Evolutionary conservation across 1,140 invertebrate species (phyloP).

Genomic region (Daktulosphaira vitifoliae): DNA sequence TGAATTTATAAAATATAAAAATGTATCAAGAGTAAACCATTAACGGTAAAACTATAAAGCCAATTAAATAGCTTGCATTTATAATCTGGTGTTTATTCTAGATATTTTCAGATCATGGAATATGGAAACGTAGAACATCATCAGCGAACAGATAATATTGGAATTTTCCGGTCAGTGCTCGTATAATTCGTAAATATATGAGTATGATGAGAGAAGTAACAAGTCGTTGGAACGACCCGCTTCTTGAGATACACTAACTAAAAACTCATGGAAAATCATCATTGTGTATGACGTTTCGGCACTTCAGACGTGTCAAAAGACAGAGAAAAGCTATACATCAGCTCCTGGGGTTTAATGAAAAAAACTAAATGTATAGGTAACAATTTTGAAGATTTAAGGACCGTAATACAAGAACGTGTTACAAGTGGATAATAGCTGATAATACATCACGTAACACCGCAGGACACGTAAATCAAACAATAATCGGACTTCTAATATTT

Average conservation of each 20-base stretch:
- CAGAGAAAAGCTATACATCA: too few species aligned
- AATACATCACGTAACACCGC: conserved; percentile 20
- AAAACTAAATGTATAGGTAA: too few species aligned
- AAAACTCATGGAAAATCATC: conserved; percentile 20
- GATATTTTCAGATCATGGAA: conserved; percentile 16
- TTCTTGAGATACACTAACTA: background rate
- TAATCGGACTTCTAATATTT: background rate
- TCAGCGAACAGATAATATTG: conserved; percentile 17
- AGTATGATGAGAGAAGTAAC: conserved; percentile 8
- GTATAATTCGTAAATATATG: background rate
- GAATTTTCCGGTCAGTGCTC: conserved; percentile 33
- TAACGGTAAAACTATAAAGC: background rate
- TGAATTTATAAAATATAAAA: too few species aligned
- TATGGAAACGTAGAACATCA: background rate
- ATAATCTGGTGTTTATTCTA: conserved; percentile 20
- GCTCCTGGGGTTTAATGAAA: background rate
- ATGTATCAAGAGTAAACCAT: background rate
- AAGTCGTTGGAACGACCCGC: conserved; percentile 27
- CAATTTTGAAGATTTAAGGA: too few species aligned
- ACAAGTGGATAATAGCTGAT: background rate
- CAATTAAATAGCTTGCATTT: conserved; percentile 20
- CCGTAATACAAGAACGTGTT: conserved; percentile 4
- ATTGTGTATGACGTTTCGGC: conserved; percentile 16
- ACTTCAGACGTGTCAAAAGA: too few species aligned
- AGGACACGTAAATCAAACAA: conserved; percentile 19